Base-by-base conservation (phyloP, 2,113 vertebrate genomes). In the Charina bottae region DNA sequence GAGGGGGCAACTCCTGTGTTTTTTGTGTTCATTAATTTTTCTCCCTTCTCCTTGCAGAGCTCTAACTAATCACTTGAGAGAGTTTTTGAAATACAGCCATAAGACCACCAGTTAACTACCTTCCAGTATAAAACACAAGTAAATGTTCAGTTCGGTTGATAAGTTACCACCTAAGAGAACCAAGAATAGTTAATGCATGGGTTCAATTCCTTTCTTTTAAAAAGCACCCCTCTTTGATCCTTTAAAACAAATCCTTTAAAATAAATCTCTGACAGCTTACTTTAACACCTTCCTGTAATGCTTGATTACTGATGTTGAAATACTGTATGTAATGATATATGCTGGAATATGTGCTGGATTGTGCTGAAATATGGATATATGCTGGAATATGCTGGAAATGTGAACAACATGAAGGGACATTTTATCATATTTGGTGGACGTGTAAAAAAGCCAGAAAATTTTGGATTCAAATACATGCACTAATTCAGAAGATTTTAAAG, bases 251-350 rank as follows among this genome's bases (percentile, higher is more conserved):
- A 88, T 88, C 19, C 42, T 42, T 42, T 94, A 92, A 95, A 95
- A 94, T n/a, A 62, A 94, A 88, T 88, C 15, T 95, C 94, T 93
- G 92, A 72, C 95, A 92, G 95, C 56, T 93, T 89, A 90, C 90
- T 94, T 95, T 95, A 96, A 94, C 90, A 93, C 93, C 92, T 93
- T 95, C 89, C 85, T 88, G 10, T 46, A 95, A 93, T 93, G 85
- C 93, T 97, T 94, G 93, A 97, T 94, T 91, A 92, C 78, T 96
- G 90, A 92, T 96, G 89, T 96, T 98, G 97, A n/a, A n/a, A n/a
- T n/a, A n/a, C 42, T 42, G 42, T 42, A 42, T 42, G 42, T 42
- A 42, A 42, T 42, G 42, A 2, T 42, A 42, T 42, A 42, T 42
- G 42, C 42, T 42, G 42, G 42, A 42, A 42, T 42, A 42, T n/a